phyloP scores from a whole-genome alignment of 2,113 vertebrate species.

The Micronycteris hirsuta region DNA sequence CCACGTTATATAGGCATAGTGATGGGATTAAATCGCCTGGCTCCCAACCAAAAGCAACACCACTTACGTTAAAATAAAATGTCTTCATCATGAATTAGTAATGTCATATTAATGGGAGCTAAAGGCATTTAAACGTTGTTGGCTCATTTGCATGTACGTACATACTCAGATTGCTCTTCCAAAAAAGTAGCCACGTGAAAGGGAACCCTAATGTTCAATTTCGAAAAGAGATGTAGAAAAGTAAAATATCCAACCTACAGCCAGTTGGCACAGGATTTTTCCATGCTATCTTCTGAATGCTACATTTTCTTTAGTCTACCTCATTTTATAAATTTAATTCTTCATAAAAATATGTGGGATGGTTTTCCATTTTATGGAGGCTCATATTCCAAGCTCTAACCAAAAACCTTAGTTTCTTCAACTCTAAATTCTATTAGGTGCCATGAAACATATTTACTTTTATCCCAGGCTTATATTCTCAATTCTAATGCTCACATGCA shows the following conservation, averaged over 20 bases:
- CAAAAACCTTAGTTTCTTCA: neutral
- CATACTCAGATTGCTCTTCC: neutral
- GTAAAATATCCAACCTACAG: neutral
- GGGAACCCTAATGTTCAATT: neutral
- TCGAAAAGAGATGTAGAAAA: neutral
- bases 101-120: slow-evolving; percentile 19
- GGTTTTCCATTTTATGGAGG: neutral
- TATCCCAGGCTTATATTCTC: neutral
- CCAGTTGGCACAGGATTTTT: neutral
- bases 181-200: neutral
- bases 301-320: neutral
- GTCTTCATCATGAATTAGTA: slow-evolving; percentile 68
- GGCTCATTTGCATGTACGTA: slow-evolving; percentile 24
- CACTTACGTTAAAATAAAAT: slow-evolving; percentile 65
- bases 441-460: neutral
- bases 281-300: neutral
- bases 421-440: neutral
- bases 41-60: slow-evolving; percentile 61
- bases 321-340: neutral
- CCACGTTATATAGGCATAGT: slow-evolving; percentile 29
- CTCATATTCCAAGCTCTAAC: neutral
- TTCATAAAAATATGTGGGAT: neutral
- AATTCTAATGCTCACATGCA: neutral
- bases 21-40: slow-evolving; percentile 67
- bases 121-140: slow-evolving; percentile 2